A percentile compares a stretch with the other conserved stretches of the same genome.
phyloP scores from a whole-genome alignment of 1,140 invertebrate species.

The Drosophila bipectinata region DNA sequence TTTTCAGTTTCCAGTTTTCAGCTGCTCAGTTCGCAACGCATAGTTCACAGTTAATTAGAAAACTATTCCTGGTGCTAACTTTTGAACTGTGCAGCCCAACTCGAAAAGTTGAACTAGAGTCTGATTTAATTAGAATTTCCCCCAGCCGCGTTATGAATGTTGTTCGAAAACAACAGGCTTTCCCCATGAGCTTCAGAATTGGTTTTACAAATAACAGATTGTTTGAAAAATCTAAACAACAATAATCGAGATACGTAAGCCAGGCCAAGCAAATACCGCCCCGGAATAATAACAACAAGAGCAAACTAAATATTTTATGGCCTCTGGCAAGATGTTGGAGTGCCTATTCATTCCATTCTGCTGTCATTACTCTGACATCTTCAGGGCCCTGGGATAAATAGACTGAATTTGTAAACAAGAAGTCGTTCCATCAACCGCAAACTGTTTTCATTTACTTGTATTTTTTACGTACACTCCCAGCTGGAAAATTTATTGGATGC shows the following conservation, averaged over 20 bases:
- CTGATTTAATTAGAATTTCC: slow-evolving; percentile 69
- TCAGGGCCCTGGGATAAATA: slow-evolving; percentile 30
- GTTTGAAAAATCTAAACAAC: slow-evolving; percentile 1
- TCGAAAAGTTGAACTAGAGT: slow-evolving; percentile 30
- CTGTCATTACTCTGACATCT: not conserved
- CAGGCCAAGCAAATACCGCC: not conserved
- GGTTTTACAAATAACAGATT: not conserved
- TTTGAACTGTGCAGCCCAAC: slow-evolving; percentile 52
- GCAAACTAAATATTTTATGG: slow-evolving; percentile 11
- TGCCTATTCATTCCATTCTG: slow-evolving; percentile 27
- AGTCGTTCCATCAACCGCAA: slow-evolving; percentile 57
- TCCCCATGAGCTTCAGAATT: not conserved
- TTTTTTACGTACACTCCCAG: slow-evolving; percentile 8
- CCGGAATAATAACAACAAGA: not conserved
- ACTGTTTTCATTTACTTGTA: slow-evolving; percentile 54
- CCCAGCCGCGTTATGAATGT: slow-evolving; percentile 53
- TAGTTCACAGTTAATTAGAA: slow-evolving; percentile 79
- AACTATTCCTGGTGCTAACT: slow-evolving; percentile 71
- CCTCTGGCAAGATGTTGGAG: slow-evolving; percentile 1
- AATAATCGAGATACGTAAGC: not conserved
- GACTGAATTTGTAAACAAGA: slow-evolving; percentile 56
- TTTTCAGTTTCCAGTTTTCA: not conserved
- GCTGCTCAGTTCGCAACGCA: slow-evolving; percentile 38
- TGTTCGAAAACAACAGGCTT: slow-evolving; percentile 23
- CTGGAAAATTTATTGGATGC: slow-evolving; percentile 71